Evolutionary conservation across 53 echinoderm and acorn worm genomes (phyloP).

Genomic region (Actinopyga echinites): DNA sequence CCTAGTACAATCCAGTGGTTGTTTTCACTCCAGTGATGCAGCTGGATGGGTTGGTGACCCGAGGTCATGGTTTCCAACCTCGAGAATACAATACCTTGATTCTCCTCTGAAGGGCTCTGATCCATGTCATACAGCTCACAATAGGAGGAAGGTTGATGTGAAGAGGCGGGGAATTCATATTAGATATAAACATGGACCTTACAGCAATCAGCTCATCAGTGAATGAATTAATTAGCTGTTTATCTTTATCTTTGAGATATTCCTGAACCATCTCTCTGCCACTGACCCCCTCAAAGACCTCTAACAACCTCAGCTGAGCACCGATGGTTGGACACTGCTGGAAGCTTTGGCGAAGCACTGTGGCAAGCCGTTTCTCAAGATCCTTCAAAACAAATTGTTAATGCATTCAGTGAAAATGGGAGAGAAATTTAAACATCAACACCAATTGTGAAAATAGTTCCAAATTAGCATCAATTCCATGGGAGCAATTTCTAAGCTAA

Average conservation of each 20-base stretch:
- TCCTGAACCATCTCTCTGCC: conserved; percentile 97
- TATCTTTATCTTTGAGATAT: conserved; percentile 94
- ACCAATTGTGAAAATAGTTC: no score
- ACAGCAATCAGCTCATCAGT: conserved; percentile 89
- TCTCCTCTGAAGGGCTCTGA: conserved; percentile 78
- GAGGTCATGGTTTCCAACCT: no score
- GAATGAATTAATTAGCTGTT: conserved; percentile 81
- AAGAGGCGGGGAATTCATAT: conserved; percentile 66
- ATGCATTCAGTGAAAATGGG: background rate
- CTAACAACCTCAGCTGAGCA: conserved; percentile 89
- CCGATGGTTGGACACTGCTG: conserved; percentile 96
- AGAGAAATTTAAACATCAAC: no score
- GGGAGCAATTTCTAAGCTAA: no score
- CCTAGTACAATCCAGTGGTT: no score
- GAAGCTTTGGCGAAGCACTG: conserved; percentile 94
- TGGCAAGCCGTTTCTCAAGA: conserved; percentile 80
- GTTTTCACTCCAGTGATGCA: no score
- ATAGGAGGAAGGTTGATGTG: conserved; percentile 84
- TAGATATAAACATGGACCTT: conserved; percentile 78
- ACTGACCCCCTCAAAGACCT: conserved; percentile 98
- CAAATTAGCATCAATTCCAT: no score
- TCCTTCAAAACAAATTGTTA: conserved; percentile 68
- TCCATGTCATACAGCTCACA: conserved; percentile 92
- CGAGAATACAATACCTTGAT: conserved; percentile 72
- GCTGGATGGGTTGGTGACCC: no score